Percentiles rank a stretch among this genome's conserved stretches.
Evolutionary conservation across 1,140 invertebrate genomes (phyloP).

Genomic region (Pteromalus puparum): DNA sequence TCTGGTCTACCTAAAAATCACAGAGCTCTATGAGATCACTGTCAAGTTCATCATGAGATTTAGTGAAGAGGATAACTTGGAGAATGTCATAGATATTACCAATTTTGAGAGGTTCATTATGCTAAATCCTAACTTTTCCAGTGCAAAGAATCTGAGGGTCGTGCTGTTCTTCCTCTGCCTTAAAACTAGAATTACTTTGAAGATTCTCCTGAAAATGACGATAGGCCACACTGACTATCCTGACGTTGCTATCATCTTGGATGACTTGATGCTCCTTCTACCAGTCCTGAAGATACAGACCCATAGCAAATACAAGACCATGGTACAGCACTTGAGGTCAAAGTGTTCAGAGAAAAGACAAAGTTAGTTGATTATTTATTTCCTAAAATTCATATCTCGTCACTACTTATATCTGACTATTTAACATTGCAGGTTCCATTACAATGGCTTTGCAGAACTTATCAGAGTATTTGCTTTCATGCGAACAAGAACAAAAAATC

Average conservation of each 20-base stretch:
- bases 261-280: constrained; percentile 59
- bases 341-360: neutral
- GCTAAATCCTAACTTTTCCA: constrained; percentile 57
- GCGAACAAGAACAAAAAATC: neutral
- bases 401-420: neutral
- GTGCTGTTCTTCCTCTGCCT: constrained; percentile 64
- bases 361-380: neutral
- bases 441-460: too few relatives aligned
- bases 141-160: constrained; percentile 50
- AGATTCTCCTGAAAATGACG: constrained; percentile 61
- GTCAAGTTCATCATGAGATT: constrained; percentile 64
- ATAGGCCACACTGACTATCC: constrained; percentile 59
- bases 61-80: constrained; percentile 57
- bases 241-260: constrained; percentile 59
- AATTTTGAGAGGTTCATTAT: constrained; percentile 62
- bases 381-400: neutral
- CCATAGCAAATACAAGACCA: constrained; percentile 44
- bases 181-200: constrained; percentile 61
- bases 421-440: neutral
- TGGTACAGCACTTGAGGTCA: neutral
- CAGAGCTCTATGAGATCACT: constrained; percentile 58
- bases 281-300: constrained; percentile 60
- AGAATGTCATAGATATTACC: constrained; percentile 54
- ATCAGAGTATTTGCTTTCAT: neutral
- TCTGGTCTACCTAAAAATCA: constrained; percentile 52